Base-by-base conservation (phyloP, 2,888 invertebrate species). In the Tryphoninae sp. region DNA sequence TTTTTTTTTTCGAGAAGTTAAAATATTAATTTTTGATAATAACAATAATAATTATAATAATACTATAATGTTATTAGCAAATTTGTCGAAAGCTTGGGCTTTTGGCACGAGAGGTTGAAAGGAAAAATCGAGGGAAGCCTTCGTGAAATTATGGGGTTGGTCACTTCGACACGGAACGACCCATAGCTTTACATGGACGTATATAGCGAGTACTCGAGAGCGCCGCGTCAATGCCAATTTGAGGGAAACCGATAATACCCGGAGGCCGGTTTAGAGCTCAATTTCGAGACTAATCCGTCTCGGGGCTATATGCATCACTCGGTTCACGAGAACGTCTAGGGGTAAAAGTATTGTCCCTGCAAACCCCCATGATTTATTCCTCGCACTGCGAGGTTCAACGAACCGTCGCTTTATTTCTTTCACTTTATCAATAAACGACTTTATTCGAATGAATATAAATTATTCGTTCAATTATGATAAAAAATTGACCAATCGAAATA, bases 201-300 rank as follows among this genome's bases (percentile, higher is more conserved):
- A 75, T 6, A 22, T 61, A 75, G 75, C 75, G 78, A 59, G 65
- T 33, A 33, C 40, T 73, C 78, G 64, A 75, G 82, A 77, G 64
- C 23, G 33, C 42, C 75, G 78, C 78, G 79, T 84, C 83, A 80
- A 77, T 82, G 78, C 72, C 83, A 80, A 85, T 85, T 83, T 82
- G 75, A 76, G 82, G 72, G 80, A 68, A 82, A 83, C 71, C 84
- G 78, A 83, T 80, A 80, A 82, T 49, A 64, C 61, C 58, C 61
- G 64, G 33, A 55, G 68, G 59, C 59, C 69, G 58, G 68, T 82
- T 82, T 69, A 69, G 73, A 68, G 80, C 78, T 82, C 82, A 80
- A 80, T 84, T 84, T 80, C 78, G 59, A 74, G 74, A 58, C 55
- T 80, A 82, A 84, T 80, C 80, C 68, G 40, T 69, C 78, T 51